Evolutionary conservation across 2,888 invertebrate species (phyloP).

Genomic region (Xanthia togata): DNA sequence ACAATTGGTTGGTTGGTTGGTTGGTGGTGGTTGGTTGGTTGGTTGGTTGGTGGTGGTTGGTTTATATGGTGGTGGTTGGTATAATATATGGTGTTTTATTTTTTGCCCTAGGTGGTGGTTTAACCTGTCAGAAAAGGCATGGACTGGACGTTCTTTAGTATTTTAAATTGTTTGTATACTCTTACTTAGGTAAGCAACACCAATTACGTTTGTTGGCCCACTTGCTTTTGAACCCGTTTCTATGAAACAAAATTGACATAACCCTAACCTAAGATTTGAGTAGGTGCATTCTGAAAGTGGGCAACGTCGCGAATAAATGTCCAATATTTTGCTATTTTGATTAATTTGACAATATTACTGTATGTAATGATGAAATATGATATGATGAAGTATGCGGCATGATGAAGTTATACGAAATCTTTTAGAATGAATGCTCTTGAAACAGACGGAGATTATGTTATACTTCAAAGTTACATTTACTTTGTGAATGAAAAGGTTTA

Average conservation of each 20-base stretch:
- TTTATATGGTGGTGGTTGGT: too few species aligned
- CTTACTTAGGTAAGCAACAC: background rate
- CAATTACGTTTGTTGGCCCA: background rate
- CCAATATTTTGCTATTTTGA: too few species aligned
- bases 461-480: background rate
- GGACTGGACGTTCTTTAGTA: background rate
- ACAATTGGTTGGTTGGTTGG: too few species aligned
- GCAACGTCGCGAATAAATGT: too few species aligned
- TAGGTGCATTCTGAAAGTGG: background rate
- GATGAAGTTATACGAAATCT: too few species aligned
- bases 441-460: background rate
- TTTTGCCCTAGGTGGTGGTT: background rate
- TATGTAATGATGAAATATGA: too few species aligned
- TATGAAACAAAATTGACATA: background rate
- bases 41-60: too few species aligned
- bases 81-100: background rate
- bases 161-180: background rate
- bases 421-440: too few species aligned
- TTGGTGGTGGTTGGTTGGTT: too few species aligned
- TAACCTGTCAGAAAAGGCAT: background rate
- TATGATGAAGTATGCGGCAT: too few species aligned
- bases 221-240: background rate
- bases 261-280: background rate
- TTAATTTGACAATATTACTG: too few species aligned
- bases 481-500: background rate